A percentile compares a stretch with the other conserved stretches of the same genome.
Conservation (phyloP, 1,140 invertebrate species). For the Calliopsis andreniformis region DNA sequence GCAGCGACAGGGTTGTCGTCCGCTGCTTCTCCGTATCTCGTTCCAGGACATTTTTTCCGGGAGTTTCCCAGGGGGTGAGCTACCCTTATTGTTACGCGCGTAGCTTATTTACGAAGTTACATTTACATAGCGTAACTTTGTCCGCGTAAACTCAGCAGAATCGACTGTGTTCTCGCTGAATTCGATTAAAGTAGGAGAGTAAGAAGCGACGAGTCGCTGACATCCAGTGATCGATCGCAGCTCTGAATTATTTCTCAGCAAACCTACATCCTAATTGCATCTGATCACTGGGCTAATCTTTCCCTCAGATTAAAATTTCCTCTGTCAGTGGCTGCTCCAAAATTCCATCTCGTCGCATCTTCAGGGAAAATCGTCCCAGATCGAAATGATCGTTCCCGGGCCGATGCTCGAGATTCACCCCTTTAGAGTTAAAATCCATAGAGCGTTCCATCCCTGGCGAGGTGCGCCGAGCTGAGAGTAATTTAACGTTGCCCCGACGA, state of each 20-base stretch:
- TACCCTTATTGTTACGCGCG: slow-evolving; percentile 33
- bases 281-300: slow-evolving; percentile 14
- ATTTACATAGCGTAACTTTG: slow-evolving; percentile 31
- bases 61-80: slow-evolving; percentile 24
- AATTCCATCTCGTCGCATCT: slow-evolving; percentile 2
- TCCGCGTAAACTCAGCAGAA: slow-evolving; percentile 5
- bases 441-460: slow-evolving; percentile 13
- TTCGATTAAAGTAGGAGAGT: neutral
- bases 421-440: slow-evolving; percentile 17
- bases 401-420: neutral
- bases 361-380: neutral
- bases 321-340: neutral
- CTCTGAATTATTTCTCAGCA: no score
- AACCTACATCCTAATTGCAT: neutral
- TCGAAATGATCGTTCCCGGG: slow-evolving; percentile 8
- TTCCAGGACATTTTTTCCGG: slow-evolving; percentile 45
- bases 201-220: neutral
- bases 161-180: slow-evolving; percentile 29
- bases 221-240: no score
- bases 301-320: slow-evolving; percentile 21
- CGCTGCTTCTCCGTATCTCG: slow-evolving; percentile 20
- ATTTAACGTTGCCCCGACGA: slow-evolving; percentile 71
- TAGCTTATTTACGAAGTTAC: slow-evolving; percentile 42
- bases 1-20: neutral
- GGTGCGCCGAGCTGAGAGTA: slow-evolving; percentile 57